Percentiles rank a stretch among this genome's conserved stretches.
Conservation (phyloP, 2,888 invertebrate species). For the Norana najaformis region DNA sequence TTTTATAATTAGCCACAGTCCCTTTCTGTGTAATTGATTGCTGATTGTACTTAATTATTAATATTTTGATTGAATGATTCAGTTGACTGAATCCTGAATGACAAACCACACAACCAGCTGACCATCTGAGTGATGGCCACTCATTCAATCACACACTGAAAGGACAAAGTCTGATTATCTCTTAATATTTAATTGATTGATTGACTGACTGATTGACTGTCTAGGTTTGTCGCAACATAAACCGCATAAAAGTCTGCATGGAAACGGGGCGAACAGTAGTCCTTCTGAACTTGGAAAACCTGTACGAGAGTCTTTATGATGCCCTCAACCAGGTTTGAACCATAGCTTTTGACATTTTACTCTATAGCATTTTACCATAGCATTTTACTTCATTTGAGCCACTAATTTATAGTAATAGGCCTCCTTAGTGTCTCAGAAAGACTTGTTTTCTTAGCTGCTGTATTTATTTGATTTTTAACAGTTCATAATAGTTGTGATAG, state of each 20-base stretch:
- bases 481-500: neutral
- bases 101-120: too few species aligned
- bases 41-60: neutral
- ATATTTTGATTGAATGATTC: neutral
- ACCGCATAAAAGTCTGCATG: slow-evolving; percentile 59
- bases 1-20: neutral
- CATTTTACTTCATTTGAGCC: neutral
- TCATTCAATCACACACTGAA: neutral
- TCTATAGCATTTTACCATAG: too few species aligned
- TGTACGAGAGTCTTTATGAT: slow-evolving; percentile 59
- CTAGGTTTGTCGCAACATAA: slow-evolving; percentile 58
- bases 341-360: too few species aligned
- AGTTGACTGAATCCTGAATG: too few species aligned
- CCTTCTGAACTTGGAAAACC: slow-evolving; percentile 55
- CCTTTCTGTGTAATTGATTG: neutral
- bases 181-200: neutral
- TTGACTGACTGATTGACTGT: neutral
- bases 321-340: slow-evolving; percentile 54
- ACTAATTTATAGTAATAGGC: neutral
- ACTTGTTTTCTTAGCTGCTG: neutral
- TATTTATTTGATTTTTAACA: neutral
- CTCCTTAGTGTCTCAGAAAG: neutral
- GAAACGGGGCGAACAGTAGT: slow-evolving; percentile 57
- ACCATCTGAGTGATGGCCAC: neutral
- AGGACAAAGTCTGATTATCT: neutral